phyloP scores from a whole-genome alignment of 2,797 vertebrate species.

The Epinephelus coioides region DNA sequence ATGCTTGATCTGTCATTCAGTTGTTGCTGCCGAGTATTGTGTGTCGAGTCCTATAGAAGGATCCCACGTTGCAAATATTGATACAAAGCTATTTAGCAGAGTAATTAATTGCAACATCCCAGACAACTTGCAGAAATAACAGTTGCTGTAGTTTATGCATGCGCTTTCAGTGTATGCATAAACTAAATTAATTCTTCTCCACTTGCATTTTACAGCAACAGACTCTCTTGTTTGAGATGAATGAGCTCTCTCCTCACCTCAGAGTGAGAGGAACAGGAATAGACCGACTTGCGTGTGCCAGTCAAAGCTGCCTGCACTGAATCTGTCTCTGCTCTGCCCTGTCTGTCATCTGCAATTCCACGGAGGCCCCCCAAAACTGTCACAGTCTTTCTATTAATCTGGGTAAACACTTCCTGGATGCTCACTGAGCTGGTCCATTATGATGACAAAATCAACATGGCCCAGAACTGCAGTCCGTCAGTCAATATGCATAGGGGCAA shows the following conservation, averaged over 20 bases:
- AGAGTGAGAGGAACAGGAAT: slow-evolving; percentile 4
- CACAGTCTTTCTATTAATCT: slow-evolving; percentile 58
- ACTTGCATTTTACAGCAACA: slow-evolving; percentile 4
- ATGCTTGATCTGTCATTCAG: slow-evolving; percentile 5
- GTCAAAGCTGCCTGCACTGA: background rate
- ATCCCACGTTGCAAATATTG: background rate
- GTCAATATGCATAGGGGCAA: slow-evolving; percentile 62
- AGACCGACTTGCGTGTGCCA: background rate
- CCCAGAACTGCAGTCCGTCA: slow-evolving; percentile 35
- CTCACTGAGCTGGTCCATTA: slow-evolving; percentile 47
- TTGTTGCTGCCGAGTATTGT: background rate
- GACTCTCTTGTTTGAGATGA: background rate
- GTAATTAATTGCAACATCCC: background rate
- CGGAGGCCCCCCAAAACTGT: slow-evolving; percentile 19
- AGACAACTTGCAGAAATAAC: background rate
- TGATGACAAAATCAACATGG: slow-evolving; percentile 47
- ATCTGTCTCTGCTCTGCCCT: background rate
- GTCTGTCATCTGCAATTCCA: slow-evolving; percentile 36
- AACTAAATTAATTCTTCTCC: background rate
- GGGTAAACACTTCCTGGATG: slow-evolving; percentile 52
- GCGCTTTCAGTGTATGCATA: background rate
- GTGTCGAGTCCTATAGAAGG: background rate
- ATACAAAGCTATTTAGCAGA: background rate
- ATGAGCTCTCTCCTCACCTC: background rate
- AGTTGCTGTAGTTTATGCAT: background rate